phyloP scores from a whole-genome alignment of 1,140 invertebrate genomes.

The Xylocopa sonorina region DNA sequence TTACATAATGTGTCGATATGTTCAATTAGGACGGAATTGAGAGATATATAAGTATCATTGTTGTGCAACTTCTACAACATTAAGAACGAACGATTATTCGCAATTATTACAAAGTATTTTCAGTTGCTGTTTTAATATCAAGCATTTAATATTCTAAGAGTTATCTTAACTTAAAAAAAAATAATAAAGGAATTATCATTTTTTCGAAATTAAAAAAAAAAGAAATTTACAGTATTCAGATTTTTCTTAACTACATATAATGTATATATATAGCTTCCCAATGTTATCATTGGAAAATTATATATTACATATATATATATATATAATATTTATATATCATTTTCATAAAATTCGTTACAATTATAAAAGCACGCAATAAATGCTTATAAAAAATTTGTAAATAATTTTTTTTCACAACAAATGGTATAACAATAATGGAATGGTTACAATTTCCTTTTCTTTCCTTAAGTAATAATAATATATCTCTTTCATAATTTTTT shows the following conservation, averaged over 20 bases:
- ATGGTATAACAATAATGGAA: conserved; percentile 33
- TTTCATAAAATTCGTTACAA: conserved; percentile 11
- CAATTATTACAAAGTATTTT: conserved; percentile 7
- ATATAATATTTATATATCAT: conserved; percentile 32
- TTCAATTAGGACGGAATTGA: conserved; percentile 64
- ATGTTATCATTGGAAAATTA: conserved; percentile 6
- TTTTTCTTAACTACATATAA: conserved; percentile 3
- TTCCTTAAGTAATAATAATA: conserved; percentile 15
- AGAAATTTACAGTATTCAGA: conserved; percentile 5
- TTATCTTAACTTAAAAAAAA: conserved; percentile 4
- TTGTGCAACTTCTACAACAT: conserved; percentile 42
- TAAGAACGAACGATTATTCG: conserved; percentile 16
- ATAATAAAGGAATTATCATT: not conserved
- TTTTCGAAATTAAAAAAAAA: not conserved
- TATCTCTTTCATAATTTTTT: conserved; percentile 18
- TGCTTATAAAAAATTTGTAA: conserved; percentile 9
- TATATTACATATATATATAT: conserved; percentile 19
- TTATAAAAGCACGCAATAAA: conserved; percentile 14
- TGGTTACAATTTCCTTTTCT: conserved; percentile 8
- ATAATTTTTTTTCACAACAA: conserved; percentile 1
- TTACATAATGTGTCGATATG: conserved; percentile 55
- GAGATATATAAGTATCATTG: conserved; percentile 56
- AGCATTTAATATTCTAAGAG: not conserved
- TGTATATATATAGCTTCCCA: conserved; percentile 21
- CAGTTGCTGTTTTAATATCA: conserved; percentile 17